A percentile compares a stretch with the other conserved stretches of the same genome.
These are phyloP conservation scores for Calameuta filiformis DNA, from an alignment of 2,888 invertebrate genomes.

Conservation along the genomic window DNA sequence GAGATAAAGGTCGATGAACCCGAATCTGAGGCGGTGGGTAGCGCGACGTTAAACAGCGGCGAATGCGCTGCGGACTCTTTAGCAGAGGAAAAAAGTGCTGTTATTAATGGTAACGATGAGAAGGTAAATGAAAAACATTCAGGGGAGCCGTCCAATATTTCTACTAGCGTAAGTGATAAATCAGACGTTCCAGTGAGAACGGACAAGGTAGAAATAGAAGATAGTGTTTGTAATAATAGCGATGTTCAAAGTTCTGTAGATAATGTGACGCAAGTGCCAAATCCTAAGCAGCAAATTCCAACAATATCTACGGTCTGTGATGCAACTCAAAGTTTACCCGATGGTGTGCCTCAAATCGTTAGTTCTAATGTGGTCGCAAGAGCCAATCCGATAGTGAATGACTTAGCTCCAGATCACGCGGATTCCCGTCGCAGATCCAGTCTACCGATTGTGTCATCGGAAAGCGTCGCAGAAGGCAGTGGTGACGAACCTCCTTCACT, in stretches of 20 bases:
- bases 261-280: slow-evolving; percentile 65
- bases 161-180: slow-evolving; percentile 64
- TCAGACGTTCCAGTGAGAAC: slow-evolving; percentile 45
- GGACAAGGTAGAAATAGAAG: slow-evolving; percentile 54
- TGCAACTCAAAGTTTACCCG: slow-evolving; percentile 69
- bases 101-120: slow-evolving; percentile 53
- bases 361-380: slow-evolving; percentile 55
- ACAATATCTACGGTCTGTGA: slow-evolving; percentile 81
- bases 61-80: slow-evolving; percentile 43
- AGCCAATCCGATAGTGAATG: slow-evolving; percentile 51
- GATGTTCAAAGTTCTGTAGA: slow-evolving; percentile 62
- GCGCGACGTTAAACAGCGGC: slow-evolving; percentile 58
- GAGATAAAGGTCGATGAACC: slow-evolving; percentile 27
- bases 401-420: slow-evolving; percentile 50
- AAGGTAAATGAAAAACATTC: slow-evolving; percentile 51
- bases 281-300: slow-evolving; percentile 69
- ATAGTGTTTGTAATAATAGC: slow-evolving; percentile 62
- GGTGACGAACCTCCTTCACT: slow-evolving; percentile 62
- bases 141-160: slow-evolving; percentile 65
- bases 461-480: slow-evolving; percentile 52
- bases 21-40: slow-evolving; percentile 47
- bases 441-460: slow-evolving; percentile 68
- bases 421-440: slow-evolving; percentile 71
- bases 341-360: slow-evolving; percentile 63
- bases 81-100: slow-evolving; percentile 53